Evolutionary conservation across 2,888 invertebrate species (phyloP), one percentile per base, ranked within the genome.

Genomic region (Neoascia interrupta): DNA sequence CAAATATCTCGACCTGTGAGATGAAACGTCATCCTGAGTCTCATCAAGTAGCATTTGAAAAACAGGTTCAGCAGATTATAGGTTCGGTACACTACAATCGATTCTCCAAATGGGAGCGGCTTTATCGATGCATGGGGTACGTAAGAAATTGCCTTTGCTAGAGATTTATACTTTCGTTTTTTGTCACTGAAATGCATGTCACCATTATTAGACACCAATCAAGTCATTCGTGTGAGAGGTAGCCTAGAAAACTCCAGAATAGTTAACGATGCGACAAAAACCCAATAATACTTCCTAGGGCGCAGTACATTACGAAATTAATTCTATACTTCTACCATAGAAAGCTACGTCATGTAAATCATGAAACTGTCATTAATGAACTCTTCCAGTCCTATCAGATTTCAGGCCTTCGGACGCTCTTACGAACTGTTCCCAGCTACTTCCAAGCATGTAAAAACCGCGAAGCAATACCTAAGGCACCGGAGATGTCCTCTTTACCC

Each of bases 401-500:
- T 16, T 34, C 45, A 23, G 64, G 81, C n/a, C 39, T 80, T 23
- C 37, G 80, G 10, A 61, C n/a, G 3, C 54, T 73, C 6, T 39
- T n/a, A 0, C 56, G 81, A 36, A 73, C 70, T 0, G 18, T 81
- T 2, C 74, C 76, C 13, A 58, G 21, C 2, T 56, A 69, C 8
- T 82, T 76, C 47, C 53, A 16, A 37, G 31, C n/a, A 2, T 81
- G 79, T 31, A 75, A 54, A 16, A 45, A 60, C 1, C 54, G 26
- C 3, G 37, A 36, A 1, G 53, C 68, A 2, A 47, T 26, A 1
- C 82, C 81, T n/a, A 18, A n/a, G 5, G 73, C 73, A 0, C 81
- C 81, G 2, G 58, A 80, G n/a, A 82, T 81, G 81, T 75, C 58
- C 11, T 54, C 54, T 5, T n/a, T n/a, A n/a, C n/a, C n/a, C n/a